Percentiles rank a stretch among this genome's conserved stretches.
Conservation (phyloP, 1,140 invertebrate species). For the Cotesia glomerata region DNA sequence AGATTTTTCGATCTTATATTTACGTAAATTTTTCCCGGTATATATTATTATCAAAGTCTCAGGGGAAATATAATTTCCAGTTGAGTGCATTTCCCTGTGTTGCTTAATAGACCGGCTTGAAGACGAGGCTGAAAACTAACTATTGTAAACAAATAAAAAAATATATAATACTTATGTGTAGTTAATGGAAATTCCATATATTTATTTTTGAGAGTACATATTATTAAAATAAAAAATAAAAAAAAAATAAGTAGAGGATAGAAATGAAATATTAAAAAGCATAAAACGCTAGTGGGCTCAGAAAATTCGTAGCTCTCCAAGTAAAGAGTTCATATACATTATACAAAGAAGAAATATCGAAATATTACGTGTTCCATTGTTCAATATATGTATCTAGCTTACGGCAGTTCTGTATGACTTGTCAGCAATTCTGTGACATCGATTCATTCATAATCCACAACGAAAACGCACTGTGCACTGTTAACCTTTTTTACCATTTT, state of each 20-base stretch:
- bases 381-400: constrained; percentile 11
- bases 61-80: constrained; percentile 2
- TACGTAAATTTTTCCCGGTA: not conserved
- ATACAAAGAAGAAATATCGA: not conserved
- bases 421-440: constrained; percentile 15
- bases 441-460: constrained; percentile 15
- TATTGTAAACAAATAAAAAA: not conserved
- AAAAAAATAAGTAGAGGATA: too few species aligned
- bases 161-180: not conserved
- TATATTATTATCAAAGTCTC: not conserved
- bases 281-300: not conserved
- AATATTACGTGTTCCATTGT: not conserved
- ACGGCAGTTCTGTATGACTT: not conserved
- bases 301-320: not conserved
- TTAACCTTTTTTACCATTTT: not conserved
- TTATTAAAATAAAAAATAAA: too few species aligned
- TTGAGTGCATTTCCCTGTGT: not conserved
- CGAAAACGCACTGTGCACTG: not conserved
- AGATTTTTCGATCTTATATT: too few species aligned
- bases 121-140: not conserved
- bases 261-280: too few species aligned
- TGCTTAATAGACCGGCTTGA: not conserved
- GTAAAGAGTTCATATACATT: not conserved
- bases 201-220: too few species aligned
- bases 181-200: too few species aligned